Evolutionary conservation across 2,888 invertebrate genomes (phyloP), one percentile per base, ranked within the genome.

Genomic region (Perizoma flavofasciatum): DNA sequence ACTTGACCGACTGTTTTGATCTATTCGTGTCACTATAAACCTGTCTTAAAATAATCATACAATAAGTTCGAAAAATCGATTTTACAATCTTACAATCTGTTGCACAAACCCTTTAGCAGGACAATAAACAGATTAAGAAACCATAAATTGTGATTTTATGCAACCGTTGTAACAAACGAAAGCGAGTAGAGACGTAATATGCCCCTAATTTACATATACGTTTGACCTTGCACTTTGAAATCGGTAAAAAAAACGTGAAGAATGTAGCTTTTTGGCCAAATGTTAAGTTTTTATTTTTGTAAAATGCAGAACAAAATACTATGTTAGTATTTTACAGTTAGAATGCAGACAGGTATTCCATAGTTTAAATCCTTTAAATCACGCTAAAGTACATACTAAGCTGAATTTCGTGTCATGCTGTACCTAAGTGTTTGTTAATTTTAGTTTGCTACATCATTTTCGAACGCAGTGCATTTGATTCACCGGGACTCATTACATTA

Each of bases 121-220:
- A 82, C 81, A 82, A 84, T 83, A 80, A 81, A 77, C 72, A 74
- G 79, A 82, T 87, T 86, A 86, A 85, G 82, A 82, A 85, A 86
- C 78, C 78, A 82, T 83, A 81, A 78, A 83, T 82, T 79, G 80
- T 82, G 74, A 76, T 74, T 85, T 87, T 88, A 89, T 83, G 80
- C 84, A 88, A 89, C 81, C 73, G 77, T 77, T 76, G 78, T 79
- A 77, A 86, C 87, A 83, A 84, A 87, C 71, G 86, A 90, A 90
- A 88, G 89, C 87, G 77, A 85, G 83, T 76, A 81, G 81, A 86
- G 81, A 85, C 84, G 87, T 88, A 87, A 87, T 89, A 90, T 86
- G 91, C 88, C 83, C 88, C 86, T 89, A 81, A 89, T 90, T 89
- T 89, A 88, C 88, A 89, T 89, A 86, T 89, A 86, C 83, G 48